These are phyloP conservation scores for Lasioglossum pauxillum DNA, from an alignment of 2,888 invertebrate genomes.

Conservation along the genomic window DNA sequence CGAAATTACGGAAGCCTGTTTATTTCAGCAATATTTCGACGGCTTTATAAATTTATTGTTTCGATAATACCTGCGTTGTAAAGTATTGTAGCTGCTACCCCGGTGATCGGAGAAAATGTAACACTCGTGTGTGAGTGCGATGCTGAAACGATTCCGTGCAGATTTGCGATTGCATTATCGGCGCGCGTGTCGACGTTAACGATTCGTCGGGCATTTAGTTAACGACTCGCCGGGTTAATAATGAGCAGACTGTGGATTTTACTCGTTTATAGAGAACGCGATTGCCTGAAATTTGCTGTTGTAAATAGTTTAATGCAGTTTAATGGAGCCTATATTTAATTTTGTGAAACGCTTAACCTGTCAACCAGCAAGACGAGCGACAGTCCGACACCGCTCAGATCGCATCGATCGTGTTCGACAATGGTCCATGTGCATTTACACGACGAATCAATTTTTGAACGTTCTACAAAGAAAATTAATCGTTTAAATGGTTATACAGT, in stretches of 20 bases:
- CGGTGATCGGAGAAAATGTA: background rate
- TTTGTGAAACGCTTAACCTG: background rate
- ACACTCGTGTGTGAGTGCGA: background rate
- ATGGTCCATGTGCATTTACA: background rate
- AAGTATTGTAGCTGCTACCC: background rate
- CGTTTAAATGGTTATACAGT: no score
- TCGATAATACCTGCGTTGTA: background rate
- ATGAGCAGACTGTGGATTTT: slow-evolving; percentile 1
- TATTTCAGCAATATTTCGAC: no score
- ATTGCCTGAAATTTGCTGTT: background rate
- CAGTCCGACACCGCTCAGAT: background rate
- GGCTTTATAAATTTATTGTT: background rate
- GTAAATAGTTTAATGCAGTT: slow-evolving; percentile 8
- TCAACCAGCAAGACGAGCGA: background rate
- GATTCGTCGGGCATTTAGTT: slow-evolving; percentile 18
- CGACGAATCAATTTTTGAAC: no score
- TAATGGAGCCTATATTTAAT: slow-evolving; percentile 6
- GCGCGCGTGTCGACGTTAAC: background rate
- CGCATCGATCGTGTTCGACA: background rate
- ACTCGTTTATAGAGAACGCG: background rate
- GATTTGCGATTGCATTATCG: background rate
- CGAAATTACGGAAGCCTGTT: background rate
- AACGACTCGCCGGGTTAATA: background rate
- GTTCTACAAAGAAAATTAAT: no score
- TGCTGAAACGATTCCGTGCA: background rate